Conservation (phyloP, 2,888 invertebrate genomes). For the Acrocyrtus sp. region DNA sequence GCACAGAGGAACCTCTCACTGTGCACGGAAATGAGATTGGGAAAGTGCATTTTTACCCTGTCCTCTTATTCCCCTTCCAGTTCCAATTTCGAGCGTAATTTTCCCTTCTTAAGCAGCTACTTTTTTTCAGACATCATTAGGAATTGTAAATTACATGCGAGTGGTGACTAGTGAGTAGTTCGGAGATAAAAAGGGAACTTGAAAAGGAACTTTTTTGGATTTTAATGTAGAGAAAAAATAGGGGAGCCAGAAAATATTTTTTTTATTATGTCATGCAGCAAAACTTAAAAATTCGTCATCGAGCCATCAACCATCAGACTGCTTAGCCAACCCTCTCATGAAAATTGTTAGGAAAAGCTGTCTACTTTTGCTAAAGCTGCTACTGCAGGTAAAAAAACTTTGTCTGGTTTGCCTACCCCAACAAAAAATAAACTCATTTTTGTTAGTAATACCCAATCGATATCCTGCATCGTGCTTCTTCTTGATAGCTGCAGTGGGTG, state of each 20-base stretch:
- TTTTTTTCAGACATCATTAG: too few species aligned
- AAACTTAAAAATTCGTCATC: background rate
- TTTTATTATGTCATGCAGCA: background rate
- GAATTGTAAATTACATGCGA: background rate
- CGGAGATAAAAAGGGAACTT: background rate
- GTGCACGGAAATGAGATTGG: conserved; percentile 51
- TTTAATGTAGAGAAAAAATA: conserved; percentile 1
- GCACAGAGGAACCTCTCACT: conserved; percentile 40
- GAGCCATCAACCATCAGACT: background rate
- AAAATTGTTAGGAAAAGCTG: too few species aligned
- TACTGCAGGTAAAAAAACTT: background rate
- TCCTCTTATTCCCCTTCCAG: conserved; percentile 11
- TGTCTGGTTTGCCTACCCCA: conserved; percentile 19
- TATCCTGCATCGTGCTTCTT: background rate
- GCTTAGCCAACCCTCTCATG: too few species aligned
- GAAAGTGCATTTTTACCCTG: conserved; percentile 37
- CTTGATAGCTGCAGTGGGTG: conserved; percentile 23
- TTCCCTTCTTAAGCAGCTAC: conserved; percentile 9
- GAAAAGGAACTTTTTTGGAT: background rate
- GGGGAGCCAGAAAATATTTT: background rate
- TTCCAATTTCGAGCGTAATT: conserved; percentile 2
- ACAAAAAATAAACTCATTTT: conserved; percentile 9
- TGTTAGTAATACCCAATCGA: background rate
- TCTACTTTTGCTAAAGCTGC: background rate
- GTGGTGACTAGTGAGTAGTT: background rate